Evolutionary conservation across 2,888 invertebrate species (phyloP).

Genomic region (Eupithecia insigniata): DNA sequence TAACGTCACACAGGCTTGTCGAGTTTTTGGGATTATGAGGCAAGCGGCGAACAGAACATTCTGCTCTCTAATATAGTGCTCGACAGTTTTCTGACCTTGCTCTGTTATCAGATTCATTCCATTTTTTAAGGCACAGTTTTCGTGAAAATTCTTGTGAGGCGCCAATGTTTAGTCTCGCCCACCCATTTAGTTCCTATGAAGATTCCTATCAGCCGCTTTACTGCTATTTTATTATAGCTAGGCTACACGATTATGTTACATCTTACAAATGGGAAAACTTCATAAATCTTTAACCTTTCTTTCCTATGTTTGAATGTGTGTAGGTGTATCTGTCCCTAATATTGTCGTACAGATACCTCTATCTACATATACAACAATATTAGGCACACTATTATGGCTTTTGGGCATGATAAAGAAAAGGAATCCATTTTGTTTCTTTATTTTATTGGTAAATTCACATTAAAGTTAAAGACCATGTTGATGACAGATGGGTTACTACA

Average conservation of each 20-base stretch:
- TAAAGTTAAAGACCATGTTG: slow-evolving; percentile 83
- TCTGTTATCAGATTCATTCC: not conserved
- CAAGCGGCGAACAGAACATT: too few relatives aligned
- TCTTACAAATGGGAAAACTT: slow-evolving; percentile 3
- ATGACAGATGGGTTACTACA: slow-evolving; percentile 80
- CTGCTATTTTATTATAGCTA: slow-evolving; percentile 9
- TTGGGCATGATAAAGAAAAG: slow-evolving; percentile 45
- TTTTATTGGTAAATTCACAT: slow-evolving; percentile 84
- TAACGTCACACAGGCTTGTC: too few relatives aligned
- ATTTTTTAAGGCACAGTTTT: not conserved
- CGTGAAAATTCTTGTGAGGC: not conserved
- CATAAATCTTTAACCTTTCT: slow-evolving; percentile 12
- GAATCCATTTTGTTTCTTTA: slow-evolving; percentile 65
- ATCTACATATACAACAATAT: too few relatives aligned
- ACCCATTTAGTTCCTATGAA: slow-evolving; percentile 23
- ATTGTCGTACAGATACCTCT: not conserved
- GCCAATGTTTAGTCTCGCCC: slow-evolving; percentile 17
- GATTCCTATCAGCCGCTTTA: slow-evolving; percentile 23
- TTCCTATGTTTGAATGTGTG: slow-evolving; percentile 12
- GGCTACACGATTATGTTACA: slow-evolving; percentile 4
- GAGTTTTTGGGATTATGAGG: too few relatives aligned
- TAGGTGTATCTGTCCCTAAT: not conserved
- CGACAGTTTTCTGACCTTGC: not conserved
- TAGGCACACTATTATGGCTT: too few relatives aligned
- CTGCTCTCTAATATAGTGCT: not conserved